phyloP scores from a whole-genome alignment of 2,797 vertebrate species.

The Chaunax sp. region DNA sequence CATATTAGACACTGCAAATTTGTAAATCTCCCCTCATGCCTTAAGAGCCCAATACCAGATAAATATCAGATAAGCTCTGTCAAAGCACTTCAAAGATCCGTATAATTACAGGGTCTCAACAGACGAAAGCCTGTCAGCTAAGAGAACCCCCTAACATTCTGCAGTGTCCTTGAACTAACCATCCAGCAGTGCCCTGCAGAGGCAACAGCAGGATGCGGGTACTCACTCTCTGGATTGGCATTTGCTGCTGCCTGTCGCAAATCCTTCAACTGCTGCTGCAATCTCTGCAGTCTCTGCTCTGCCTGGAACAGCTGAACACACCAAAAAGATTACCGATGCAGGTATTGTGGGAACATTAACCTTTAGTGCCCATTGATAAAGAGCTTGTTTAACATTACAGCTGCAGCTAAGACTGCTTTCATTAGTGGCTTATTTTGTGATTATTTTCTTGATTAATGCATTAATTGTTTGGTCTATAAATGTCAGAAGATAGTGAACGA shows the following conservation, averaged over 20 bases:
- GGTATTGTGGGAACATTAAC: slow-evolving; percentile 1
- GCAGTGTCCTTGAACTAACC: slow-evolving; percentile 12
- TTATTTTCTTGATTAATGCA: not conserved
- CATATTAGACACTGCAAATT: no score
- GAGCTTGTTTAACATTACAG: no score
- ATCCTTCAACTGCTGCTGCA: slow-evolving; percentile 92
- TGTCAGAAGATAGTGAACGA: not conserved
- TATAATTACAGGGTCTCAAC: no score
- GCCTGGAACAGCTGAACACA: slow-evolving; percentile 90
- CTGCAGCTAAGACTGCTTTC: no score
- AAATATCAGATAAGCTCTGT: no score
- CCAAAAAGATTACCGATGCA: slow-evolving; percentile 24
- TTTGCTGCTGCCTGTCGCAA: slow-evolving; percentile 91
- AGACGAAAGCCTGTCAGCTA: no score
- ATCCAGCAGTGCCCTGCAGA: slow-evolving; percentile 42
- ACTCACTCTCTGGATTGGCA: slow-evolving; percentile 97
- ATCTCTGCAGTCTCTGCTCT: slow-evolving; percentile 92
- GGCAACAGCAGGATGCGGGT: slow-evolving; percentile 9
- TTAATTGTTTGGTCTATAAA: not conserved
- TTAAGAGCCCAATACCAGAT: no score
- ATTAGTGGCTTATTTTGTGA: no score
- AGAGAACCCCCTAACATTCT: no score
- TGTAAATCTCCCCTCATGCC: no score
- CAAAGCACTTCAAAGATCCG: not conserved
- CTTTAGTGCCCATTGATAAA: not conserved